Evolutionary conservation across 2,113 vertebrate genomes (phyloP).

Genomic region (Dicentrarchus labrax): DNA sequence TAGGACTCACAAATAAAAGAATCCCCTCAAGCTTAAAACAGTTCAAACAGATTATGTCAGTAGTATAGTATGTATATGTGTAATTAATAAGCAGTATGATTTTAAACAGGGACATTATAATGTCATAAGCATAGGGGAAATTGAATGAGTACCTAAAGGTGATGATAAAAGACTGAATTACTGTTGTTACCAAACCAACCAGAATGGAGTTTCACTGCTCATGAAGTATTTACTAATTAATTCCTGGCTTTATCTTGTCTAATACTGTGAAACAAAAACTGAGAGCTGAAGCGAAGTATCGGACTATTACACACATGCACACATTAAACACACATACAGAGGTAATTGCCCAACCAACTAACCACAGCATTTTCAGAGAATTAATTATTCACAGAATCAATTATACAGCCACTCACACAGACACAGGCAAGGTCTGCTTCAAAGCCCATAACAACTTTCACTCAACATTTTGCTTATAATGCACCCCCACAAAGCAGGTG

Average conservation of each 20-base stretch:
- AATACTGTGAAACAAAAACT: background rate
- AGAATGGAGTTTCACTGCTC: background rate
- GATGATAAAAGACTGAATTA: background rate
- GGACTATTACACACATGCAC: background rate
- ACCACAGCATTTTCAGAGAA: conserved; percentile 18
- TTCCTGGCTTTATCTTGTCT: background rate
- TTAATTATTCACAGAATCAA: conserved; percentile 39
- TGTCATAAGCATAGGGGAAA: background rate
- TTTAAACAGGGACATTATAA: background rate
- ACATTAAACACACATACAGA: conserved; percentile 4
- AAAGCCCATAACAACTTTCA: conserved; percentile 13
- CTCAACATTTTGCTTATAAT: background rate
- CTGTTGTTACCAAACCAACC: background rate
- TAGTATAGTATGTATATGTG: background rate
- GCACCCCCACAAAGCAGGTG: background rate
- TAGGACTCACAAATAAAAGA: background rate
- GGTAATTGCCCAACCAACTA: conserved; percentile 17
- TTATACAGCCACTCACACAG: conserved; percentile 9
- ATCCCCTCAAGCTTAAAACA: background rate
- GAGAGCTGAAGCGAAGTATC: background rate
- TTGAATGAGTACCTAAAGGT: background rate
- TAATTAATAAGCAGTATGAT: background rate
- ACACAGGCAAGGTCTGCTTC: conserved; percentile 10
- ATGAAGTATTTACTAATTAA: conserved; percentile 11
- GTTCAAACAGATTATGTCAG: background rate